These are phyloP conservation scores for Intellagama lesueurii DNA, from an alignment of 2,797 vertebrate species.

Conservation along the genomic window DNA sequence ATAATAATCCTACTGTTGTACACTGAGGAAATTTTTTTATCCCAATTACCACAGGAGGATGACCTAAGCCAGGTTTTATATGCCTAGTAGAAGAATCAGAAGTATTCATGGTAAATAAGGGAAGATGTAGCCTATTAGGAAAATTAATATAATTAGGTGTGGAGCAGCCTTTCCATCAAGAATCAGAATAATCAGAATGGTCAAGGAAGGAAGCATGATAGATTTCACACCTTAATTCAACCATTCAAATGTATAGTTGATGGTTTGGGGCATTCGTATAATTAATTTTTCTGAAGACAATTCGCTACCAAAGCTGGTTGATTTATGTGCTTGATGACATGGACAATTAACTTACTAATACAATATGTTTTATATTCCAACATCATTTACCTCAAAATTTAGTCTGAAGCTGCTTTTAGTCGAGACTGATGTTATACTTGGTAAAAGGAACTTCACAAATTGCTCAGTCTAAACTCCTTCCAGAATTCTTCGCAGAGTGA, in stretches of 20 bases:
- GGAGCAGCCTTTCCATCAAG: not conserved
- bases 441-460: not conserved
- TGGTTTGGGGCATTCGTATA: not conserved
- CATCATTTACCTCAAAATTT: constrained; percentile 14
- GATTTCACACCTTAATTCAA: not conserved
- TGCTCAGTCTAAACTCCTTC: not conserved
- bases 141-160: not conserved
- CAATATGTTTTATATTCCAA: constrained; percentile 1
- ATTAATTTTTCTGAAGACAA: constrained; percentile 10
- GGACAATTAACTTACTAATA: constrained; percentile 14
- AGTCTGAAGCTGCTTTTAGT: constrained; percentile 19
- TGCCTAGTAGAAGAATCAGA: too few relatives aligned
- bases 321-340: not conserved
- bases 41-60: too few relatives aligned
- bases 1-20: too few relatives aligned
- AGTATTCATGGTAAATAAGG: not conserved
- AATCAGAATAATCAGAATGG: not conserved
- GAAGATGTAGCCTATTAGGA: not conserved
- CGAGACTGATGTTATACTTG: not conserved
- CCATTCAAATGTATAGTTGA: not conserved
- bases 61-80: too few relatives aligned
- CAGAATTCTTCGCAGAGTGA: not conserved
- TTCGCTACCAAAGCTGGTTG: not conserved
- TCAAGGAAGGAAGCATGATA: not conserved
- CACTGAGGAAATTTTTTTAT: too few relatives aligned